phyloP scores from a whole-genome alignment of 1,140 invertebrate genomes.

The Brachionus rotundiformis region DNA sequence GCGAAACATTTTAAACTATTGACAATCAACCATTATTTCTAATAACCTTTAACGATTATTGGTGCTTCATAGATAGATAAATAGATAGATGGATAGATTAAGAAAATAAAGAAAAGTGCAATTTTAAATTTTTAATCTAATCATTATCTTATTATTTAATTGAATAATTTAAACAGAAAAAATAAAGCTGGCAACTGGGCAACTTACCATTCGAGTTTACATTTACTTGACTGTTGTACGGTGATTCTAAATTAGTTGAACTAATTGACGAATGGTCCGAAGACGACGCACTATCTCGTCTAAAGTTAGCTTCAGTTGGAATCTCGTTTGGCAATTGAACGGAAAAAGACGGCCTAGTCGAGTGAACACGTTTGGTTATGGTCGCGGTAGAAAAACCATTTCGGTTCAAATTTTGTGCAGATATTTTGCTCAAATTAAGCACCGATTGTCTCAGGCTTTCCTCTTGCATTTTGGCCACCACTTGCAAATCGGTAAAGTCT shows the following conservation, averaged over 20 bases:
- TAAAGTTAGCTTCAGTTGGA: background rate
- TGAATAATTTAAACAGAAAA: background rate
- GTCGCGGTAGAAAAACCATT: slow-evolving; percentile 4
- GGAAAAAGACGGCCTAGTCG: slow-evolving; percentile 30
- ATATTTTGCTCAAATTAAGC: slow-evolving; percentile 36
- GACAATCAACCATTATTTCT: too few relatives aligned
- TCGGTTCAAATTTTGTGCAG: background rate
- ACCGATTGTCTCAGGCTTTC: slow-evolving; percentile 38
- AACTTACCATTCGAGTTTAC: slow-evolving; percentile 28
- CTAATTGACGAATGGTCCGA: slow-evolving; percentile 51
- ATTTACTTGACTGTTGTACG: slow-evolving; percentile 37
- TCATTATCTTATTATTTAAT: too few relatives aligned
- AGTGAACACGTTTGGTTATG: slow-evolving; percentile 31
- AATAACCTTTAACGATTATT: too few relatives aligned
- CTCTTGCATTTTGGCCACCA: slow-evolving; percentile 49
- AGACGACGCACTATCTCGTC: slow-evolving; percentile 26
- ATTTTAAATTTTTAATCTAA: too few relatives aligned
- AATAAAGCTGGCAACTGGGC: background rate
- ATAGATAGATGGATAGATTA: too few relatives aligned
- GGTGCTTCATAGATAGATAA: too few relatives aligned
- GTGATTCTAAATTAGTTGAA: slow-evolving; percentile 39
- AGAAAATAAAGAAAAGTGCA: too few relatives aligned
- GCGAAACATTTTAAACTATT: too few relatives aligned
- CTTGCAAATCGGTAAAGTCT: slow-evolving; percentile 36
- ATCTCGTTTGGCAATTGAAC: background rate